A percentile compares a stretch with the other conserved stretches of the same genome.
phyloP scores from a whole-genome alignment of 1,140 invertebrate species.

The Trachelipus rathkii region DNA sequence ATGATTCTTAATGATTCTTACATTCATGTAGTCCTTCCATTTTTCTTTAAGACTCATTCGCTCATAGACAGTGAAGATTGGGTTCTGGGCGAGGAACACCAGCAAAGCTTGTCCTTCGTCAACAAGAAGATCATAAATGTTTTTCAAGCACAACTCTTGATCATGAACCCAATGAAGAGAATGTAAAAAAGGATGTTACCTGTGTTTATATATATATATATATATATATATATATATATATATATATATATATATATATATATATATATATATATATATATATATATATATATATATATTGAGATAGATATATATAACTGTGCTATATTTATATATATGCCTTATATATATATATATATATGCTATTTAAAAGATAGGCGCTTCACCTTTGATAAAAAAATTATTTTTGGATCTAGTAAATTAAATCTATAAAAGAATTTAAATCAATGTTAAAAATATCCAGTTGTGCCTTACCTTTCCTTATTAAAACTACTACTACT shows the following conservation, averaged over 20 bases:
- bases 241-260: not conserved
- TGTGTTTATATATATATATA: not conserved
- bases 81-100: constrained; percentile 65
- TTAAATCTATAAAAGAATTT: no score
- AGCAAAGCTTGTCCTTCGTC: constrained; percentile 64
- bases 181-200: constrained; percentile 68
- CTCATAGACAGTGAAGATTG: constrained; percentile 66
- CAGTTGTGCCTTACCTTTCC: no score
- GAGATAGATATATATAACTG: no score
- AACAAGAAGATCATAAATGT: constrained; percentile 62
- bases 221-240: not conserved
- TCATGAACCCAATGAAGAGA: constrained; percentile 76
- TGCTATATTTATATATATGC: not conserved
- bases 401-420: no score
- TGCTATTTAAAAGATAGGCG: no score
- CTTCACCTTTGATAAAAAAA: no score
- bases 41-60: constrained; percentile 56
- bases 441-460: no score
- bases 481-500: no score
- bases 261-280: not conserved
- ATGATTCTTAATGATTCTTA: constrained; percentile 42
- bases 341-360: not conserved
- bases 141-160: constrained; percentile 60
- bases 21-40: constrained; percentile 65
- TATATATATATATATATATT: not conserved